These are phyloP conservation scores for Rhea pennata DNA, from an alignment of 2,113 vertebrate genomes.

Conservation along the genomic window DNA sequence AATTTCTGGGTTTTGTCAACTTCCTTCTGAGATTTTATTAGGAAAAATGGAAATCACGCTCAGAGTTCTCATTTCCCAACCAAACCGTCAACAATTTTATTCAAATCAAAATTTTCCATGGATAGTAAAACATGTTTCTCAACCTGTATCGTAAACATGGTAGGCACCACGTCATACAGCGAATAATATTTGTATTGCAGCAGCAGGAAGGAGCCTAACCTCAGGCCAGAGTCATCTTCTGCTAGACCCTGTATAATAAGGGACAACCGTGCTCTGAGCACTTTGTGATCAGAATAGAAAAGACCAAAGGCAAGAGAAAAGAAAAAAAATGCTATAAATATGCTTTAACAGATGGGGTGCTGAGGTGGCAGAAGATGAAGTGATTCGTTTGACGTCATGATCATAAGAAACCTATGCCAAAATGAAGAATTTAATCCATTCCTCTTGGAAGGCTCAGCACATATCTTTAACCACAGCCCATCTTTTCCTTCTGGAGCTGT, in stretches of 20 bases:
- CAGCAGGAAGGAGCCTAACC: not conserved
- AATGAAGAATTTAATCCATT: constrained; percentile 14
- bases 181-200: not conserved
- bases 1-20: constrained; percentile 55
- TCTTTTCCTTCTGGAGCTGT: not conserved
- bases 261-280: not conserved
- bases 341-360: not conserved
- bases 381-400: constrained; percentile 38
- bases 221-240: not conserved
- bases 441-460: constrained; percentile 35
- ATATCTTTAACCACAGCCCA: constrained; percentile 28
- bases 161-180: not conserved
- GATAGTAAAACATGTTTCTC: not conserved
- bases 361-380: constrained; percentile 54
- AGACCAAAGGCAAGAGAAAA: not conserved
- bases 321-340: constrained; percentile 13
- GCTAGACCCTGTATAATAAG: not conserved
- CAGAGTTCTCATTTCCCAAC: not conserved
- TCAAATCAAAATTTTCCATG: not conserved
- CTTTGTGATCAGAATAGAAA: not conserved
- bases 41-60: not conserved
- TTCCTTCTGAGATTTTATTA: constrained; percentile 46
- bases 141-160: not conserved
- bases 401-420: not conserved
- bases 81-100: not conserved